Conservation (phyloP, 2,888 invertebrate species). For the Limnephilus auricula region DNA sequence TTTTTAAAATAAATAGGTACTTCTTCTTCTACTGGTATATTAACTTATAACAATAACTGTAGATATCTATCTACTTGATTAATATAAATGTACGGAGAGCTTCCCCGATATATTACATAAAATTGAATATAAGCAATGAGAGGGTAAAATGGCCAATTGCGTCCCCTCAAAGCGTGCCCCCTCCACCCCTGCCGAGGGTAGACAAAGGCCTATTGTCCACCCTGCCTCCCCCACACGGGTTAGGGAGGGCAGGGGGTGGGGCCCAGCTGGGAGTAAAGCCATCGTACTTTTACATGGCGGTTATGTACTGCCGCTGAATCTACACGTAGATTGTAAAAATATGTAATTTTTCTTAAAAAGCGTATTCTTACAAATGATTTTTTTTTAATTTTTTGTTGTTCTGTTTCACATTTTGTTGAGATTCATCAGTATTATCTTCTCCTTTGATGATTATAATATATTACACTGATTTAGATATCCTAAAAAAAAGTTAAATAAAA, state of each 20-base stretch:
- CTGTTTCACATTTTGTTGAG: not conserved
- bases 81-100: not conserved
- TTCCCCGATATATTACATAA: not conserved
- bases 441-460: too few relatives aligned
- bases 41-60: not conserved
- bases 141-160: constrained; percentile 39
- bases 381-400: not conserved
- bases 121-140: constrained; percentile 17
- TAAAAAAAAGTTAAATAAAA: too few relatives aligned
- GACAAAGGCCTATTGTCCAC: constrained; percentile 49
- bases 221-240: not conserved
- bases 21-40: too few relatives aligned
- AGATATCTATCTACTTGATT: not conserved
- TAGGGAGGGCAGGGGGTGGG: not conserved
- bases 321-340: not conserved
- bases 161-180: constrained; percentile 31
- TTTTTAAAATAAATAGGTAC: too few relatives aligned
- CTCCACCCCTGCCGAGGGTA: constrained; percentile 14
- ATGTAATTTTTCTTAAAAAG: not conserved
- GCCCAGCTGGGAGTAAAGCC: constrained; percentile 6
- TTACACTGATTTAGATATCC: too few relatives aligned
- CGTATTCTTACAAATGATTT: not conserved
- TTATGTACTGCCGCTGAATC: constrained; percentile 26
- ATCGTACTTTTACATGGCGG: constrained; percentile 23
- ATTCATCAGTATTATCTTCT: too few relatives aligned